Evolutionary conservation across 1,140 invertebrate species (phyloP).

Genomic region (Scaptodrosophila lebanonensis): DNA sequence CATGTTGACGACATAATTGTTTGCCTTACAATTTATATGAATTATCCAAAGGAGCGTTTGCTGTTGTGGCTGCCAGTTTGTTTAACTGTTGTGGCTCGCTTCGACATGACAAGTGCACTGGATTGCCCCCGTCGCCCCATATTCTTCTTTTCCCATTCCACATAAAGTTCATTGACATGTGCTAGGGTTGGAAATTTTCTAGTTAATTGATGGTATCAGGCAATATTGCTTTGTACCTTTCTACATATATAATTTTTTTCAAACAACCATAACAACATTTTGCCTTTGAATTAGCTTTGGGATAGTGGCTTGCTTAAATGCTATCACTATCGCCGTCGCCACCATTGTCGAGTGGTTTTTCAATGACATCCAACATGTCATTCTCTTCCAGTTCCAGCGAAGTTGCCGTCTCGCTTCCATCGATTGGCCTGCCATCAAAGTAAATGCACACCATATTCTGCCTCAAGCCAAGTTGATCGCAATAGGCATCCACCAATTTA

Average conservation of each 20-base stretch:
- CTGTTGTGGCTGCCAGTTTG: background rate
- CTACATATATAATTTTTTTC: constrained; percentile 9
- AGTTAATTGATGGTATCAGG: too few relatives aligned
- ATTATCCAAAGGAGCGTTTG: constrained; percentile 28
- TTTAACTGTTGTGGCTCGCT: background rate
- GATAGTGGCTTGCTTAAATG: background rate
- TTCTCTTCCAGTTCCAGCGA: constrained; percentile 17
- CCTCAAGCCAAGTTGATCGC: constrained; percentile 5
- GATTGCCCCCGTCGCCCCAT: constrained; percentile 10
- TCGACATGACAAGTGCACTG: constrained; percentile 35
- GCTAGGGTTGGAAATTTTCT: constrained; percentile 1
- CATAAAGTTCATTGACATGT: constrained; percentile 33
- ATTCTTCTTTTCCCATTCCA: too few relatives aligned
- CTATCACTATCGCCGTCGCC: background rate
- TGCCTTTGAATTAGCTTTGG: too few relatives aligned
- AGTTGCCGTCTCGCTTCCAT: constrained; percentile 10
- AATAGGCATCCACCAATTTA: constrained; percentile 18
- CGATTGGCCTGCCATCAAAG: constrained; percentile 16
- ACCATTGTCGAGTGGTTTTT: background rate
- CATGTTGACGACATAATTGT: constrained; percentile 68
- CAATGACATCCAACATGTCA: constrained; percentile 21
- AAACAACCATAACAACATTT: background rate
- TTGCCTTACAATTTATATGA: constrained; percentile 52
- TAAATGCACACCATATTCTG: constrained; percentile 1
- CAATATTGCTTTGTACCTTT: too few relatives aligned